phyloP scores from a whole-genome alignment of 2,797 vertebrate species.

The Syngnathus acus region DNA sequence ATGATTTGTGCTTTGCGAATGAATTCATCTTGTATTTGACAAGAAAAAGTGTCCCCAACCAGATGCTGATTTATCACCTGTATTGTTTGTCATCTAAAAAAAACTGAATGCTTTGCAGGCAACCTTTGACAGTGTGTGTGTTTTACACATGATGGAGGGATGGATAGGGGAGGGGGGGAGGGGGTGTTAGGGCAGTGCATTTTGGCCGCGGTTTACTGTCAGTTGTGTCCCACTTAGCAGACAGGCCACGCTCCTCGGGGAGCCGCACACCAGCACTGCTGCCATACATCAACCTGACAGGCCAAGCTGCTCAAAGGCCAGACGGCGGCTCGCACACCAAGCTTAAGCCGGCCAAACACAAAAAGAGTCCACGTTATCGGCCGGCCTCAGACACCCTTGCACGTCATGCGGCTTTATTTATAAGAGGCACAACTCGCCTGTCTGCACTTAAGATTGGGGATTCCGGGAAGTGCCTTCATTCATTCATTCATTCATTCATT shows the following conservation, averaged over 20 bases:
- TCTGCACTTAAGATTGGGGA: constrained; percentile 41
- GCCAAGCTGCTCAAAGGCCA: constrained; percentile 59
- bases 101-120: constrained; percentile 24
- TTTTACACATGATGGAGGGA: constrained; percentile 33
- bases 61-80: background rate
- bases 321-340: constrained; percentile 33
- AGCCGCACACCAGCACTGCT: constrained; percentile 46
- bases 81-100: constrained; percentile 6
- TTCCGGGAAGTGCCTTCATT: background rate
- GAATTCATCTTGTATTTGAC: background rate
- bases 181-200: constrained; percentile 25
- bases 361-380: constrained; percentile 58
- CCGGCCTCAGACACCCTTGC: constrained; percentile 49
- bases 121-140: constrained; percentile 39
- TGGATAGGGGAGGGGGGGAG: constrained; percentile 24
- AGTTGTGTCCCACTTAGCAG: constrained; percentile 69
- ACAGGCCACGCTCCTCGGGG: constrained; percentile 56
- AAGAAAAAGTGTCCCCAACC: background rate
- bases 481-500: background rate
- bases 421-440: constrained; percentile 48
- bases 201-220: constrained; percentile 63
- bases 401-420: constrained; percentile 58
- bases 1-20: background rate
- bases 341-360: constrained; percentile 32
- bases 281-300: constrained; percentile 66